A percentile compares a stretch with the other conserved stretches of the same genome.
These are phyloP conservation scores for Bruchidius siliquastri DNA, from an alignment of 2,888 invertebrate species.

Conservation along the genomic window DNA sequence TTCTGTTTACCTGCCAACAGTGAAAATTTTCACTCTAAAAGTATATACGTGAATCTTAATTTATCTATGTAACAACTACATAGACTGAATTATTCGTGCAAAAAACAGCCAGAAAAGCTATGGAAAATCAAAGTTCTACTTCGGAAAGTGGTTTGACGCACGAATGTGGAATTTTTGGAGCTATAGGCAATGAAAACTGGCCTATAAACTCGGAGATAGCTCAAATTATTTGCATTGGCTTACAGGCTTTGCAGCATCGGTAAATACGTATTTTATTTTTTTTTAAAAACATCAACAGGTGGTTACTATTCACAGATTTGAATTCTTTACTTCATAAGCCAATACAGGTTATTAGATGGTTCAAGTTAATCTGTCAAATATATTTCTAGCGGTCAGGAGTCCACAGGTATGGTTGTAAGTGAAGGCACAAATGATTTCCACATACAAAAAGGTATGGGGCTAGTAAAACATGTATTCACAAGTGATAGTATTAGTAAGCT, in stretches of 20 bases:
- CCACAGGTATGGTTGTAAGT: conserved; percentile 93
- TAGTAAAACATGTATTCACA: conserved; percentile 88
- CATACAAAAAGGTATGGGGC: conserved; percentile 90
- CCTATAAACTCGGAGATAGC: conserved; percentile 63
- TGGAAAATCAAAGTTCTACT: not conserved
- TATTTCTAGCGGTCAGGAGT: conserved; percentile 87
- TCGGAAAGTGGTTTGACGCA: conserved; percentile 57
- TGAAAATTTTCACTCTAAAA: not conserved
- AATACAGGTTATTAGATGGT: too few species aligned
- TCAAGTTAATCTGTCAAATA: too few species aligned
- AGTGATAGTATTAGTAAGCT: conserved; percentile 82
- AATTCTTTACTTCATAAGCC: not conserved
- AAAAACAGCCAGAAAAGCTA: too few species aligned
- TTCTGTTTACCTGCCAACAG: not conserved
- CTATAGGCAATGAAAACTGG: conserved; percentile 63
- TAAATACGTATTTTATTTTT: conserved; percentile 38
- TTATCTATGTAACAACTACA: too few species aligned
- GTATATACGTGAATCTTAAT: not conserved
- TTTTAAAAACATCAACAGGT: not conserved
- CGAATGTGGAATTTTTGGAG: conserved; percentile 94
- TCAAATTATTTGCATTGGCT: conserved; percentile 84
- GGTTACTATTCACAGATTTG: not conserved
- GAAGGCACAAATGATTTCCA: conserved; percentile 77
- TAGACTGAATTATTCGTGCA: too few species aligned
- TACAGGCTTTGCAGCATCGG: conserved; percentile 90